Base-by-base conservation (phyloP, 2,797 vertebrate species). In the Psittacula derbiana region DNA sequence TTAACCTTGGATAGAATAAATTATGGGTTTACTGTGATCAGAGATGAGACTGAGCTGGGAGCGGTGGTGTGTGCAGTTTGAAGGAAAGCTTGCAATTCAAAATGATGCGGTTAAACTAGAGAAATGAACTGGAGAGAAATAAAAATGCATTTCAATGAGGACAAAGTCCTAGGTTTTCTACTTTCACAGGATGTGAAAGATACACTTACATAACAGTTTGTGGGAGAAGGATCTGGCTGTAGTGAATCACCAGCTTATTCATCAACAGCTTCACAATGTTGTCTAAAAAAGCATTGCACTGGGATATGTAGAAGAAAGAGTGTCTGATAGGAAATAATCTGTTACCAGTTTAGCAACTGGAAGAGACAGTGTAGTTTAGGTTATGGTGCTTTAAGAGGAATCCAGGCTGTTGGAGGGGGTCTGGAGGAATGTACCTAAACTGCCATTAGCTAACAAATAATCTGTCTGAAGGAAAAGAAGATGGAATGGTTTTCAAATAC, bases 221-320 rank as follows among this genome's bases (percentile, higher is more conserved):
- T 95, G 93, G 96, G 96, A 95, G 94, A 92, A 73, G 80, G 90
- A 92, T 94, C 74, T 96, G 80, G 60, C 84, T 92, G 0, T 80
- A 91, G 65, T 96, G 95, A 95, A 92, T 97, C 95, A 96, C 83
- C 81, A 84, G 90, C 92, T 95, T 96, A 94, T 91, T 95, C 94
- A 92, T 96, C 94, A 92, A 50, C 86, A 93, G 8, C 88, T 94
- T 90, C 66, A 84, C 21, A 10, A 76, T 87, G 88, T 76, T 90
- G 50, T 90, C 66, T 96, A 55, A 95, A 95, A 95, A 94, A 83
- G 93, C 90, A 30, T 91, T 28, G 4, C 11, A 9, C 12, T 79
- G 80, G 96, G 75, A 84, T 80, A 78, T 41, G 62, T 23, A 79
- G 66, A 94, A 88, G 27, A 67, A 66, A 70, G 65, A 71, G 9